Conservation (phyloP, 2,888 invertebrate species). For the Cryptosula pallasiana region DNA sequence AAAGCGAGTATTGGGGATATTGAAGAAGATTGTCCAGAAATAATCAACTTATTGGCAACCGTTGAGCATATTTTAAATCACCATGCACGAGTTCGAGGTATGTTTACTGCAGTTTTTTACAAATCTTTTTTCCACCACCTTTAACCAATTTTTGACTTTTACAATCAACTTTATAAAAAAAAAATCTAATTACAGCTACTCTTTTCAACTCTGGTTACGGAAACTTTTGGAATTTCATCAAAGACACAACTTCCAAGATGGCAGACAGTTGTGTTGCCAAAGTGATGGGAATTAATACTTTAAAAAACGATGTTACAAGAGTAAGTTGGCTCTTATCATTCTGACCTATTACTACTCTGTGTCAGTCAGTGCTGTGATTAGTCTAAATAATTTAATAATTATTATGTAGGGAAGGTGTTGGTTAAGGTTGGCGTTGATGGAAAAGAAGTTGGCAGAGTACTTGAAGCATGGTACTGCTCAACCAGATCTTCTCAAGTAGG, state of each 20-base stretch:
- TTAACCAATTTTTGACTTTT: too few relatives aligned
- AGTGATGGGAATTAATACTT: not conserved
- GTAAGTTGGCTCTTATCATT: not conserved
- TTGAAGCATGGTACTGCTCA: not conserved
- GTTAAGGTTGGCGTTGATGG: constrained; percentile 14
- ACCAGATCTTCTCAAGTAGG: constrained; percentile 2
- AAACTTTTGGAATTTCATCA: constrained; percentile 18
- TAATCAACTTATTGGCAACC: constrained; percentile 3
- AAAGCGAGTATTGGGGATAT: constrained; percentile 11
- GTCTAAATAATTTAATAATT: too few relatives aligned
- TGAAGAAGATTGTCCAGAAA: constrained; percentile 15
- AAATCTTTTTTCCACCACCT: too few relatives aligned
- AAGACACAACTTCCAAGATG: not conserved
- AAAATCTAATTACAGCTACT: not conserved
- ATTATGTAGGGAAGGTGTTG: constrained; percentile 4
- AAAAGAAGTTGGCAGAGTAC: constrained; percentile 15
- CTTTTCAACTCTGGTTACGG: not conserved
- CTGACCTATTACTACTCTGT: too few relatives aligned
- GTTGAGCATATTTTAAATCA: constrained; percentile 17
- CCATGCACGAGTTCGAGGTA: constrained; percentile 3
- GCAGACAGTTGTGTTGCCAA: not conserved
- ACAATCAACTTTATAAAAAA: too few relatives aligned
- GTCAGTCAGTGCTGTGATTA: too few relatives aligned
- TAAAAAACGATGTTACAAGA: not conserved
- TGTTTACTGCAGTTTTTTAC: too few relatives aligned